Evolutionary conservation across 2,888 invertebrate genomes (phyloP).

Genomic region (Heliconius hortense): DNA sequence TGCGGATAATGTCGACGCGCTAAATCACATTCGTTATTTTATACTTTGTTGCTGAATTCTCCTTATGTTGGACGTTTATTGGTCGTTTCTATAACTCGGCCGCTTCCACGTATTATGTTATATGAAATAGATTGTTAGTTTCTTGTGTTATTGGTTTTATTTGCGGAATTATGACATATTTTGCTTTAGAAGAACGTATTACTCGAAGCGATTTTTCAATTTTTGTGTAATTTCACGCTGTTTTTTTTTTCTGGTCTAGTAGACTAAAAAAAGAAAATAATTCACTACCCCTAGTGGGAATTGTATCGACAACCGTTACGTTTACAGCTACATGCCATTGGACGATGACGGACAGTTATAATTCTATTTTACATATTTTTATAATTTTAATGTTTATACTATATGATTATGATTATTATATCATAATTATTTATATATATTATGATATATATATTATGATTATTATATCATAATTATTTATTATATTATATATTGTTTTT

Average conservation of each 20-base stretch:
- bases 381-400: neutral
- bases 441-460: too few species aligned
- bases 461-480: too few species aligned
- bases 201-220: too few species aligned
- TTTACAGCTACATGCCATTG: neutral
- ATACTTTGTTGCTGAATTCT: neutral
- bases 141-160: neutral
- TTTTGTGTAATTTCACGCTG: too few species aligned
- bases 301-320: too few species aligned
- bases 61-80: constrained; percentile 16
- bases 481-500: too few species aligned
- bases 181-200: neutral
- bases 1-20: constrained; percentile 16
- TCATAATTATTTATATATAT: too few species aligned
- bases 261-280: too few species aligned
- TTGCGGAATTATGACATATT: neutral
- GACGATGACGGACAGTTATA: neutral
- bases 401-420: too few species aligned
- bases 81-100: constrained; percentile 1
- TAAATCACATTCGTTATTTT: constrained; percentile 19
- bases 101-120: neutral
- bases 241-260: too few species aligned
- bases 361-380: neutral
- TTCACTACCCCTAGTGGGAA: too few species aligned
- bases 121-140: neutral